Evolutionary conservation across 2,113 vertebrate genomes (phyloP).

Genomic region (Tricholaema leucomelas): DNA sequence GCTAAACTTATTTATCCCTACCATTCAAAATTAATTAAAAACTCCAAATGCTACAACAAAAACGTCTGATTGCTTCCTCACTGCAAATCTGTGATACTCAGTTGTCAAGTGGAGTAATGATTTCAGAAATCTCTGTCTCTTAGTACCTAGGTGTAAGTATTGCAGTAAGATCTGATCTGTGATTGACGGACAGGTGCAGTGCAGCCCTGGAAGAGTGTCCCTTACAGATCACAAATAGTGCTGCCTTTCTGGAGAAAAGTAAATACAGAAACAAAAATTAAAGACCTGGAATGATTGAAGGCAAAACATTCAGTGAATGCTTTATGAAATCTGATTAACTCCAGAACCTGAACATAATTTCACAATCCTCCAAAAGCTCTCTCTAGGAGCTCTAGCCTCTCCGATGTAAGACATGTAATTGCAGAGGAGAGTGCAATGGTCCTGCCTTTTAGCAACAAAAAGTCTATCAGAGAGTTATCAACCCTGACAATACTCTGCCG

Average conservation of each 20-base stretch:
- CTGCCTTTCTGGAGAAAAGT: background rate
- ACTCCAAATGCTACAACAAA: background rate
- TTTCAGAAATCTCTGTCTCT: background rate
- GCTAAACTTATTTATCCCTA: background rate
- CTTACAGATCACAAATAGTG: background rate
- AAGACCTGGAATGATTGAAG: background rate
- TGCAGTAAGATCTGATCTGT: background rate
- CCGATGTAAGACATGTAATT: background rate
- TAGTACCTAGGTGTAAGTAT: background rate
- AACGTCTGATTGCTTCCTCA: background rate
- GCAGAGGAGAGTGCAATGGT: background rate
- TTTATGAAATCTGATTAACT: background rate
- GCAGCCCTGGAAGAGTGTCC: background rate
- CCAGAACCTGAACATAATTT: background rate
- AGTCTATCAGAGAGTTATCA: background rate
- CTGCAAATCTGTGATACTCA: background rate
- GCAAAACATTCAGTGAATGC: background rate
- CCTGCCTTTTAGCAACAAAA: fast-evolving
- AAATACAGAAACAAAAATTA: too few species aligned
- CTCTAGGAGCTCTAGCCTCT: background rate
- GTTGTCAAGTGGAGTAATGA: background rate
- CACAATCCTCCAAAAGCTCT: background rate
- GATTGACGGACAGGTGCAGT: background rate
- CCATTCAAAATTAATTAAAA: background rate
- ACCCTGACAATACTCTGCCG: background rate